A percentile compares a stretch with the other conserved stretches of the same genome.
Evolutionary conservation across 2,888 invertebrate genomes (phyloP).

Genomic region (Drosophila paranaensis): DNA sequence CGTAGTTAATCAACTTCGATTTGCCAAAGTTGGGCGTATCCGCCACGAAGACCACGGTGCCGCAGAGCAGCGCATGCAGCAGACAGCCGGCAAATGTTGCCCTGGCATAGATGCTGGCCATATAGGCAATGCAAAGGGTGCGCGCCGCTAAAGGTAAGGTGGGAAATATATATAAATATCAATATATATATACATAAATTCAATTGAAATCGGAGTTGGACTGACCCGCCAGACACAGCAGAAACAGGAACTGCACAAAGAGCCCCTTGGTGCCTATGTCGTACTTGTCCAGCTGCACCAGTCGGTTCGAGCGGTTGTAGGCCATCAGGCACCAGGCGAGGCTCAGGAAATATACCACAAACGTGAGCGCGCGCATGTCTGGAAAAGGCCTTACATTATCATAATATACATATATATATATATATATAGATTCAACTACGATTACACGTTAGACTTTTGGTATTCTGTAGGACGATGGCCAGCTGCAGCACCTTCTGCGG

Average conservation of each 20-base stretch:
- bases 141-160: conserved; percentile 47
- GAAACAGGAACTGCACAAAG: conserved; percentile 55
- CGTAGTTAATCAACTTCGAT: conserved; percentile 39
- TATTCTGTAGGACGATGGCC: conserved; percentile 46
- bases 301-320: conserved; percentile 64
- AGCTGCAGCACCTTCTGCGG: conserved; percentile 65
- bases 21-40: conserved; percentile 52
- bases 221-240: conserved; percentile 59
- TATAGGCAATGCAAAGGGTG: conserved; percentile 56
- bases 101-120: conserved; percentile 57
- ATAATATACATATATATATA: too few relatives aligned
- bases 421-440: background rate
- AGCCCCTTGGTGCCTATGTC: conserved; percentile 59
- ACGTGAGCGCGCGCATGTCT: conserved; percentile 51
- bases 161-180: conserved; percentile 3
- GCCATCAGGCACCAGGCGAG: conserved; percentile 61
- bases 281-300: conserved; percentile 61
- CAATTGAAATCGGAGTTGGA: too few relatives aligned
- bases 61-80: conserved; percentile 47
- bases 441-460: conserved; percentile 46
- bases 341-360: conserved; percentile 55
- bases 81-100: conserved; percentile 48
- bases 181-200: too few relatives aligned
- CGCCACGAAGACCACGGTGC: conserved; percentile 45
- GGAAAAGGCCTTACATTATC: conserved; percentile 7